Conservation (phyloP, 2,113 vertebrate genomes). For the Talpa occidentalis region DNA sequence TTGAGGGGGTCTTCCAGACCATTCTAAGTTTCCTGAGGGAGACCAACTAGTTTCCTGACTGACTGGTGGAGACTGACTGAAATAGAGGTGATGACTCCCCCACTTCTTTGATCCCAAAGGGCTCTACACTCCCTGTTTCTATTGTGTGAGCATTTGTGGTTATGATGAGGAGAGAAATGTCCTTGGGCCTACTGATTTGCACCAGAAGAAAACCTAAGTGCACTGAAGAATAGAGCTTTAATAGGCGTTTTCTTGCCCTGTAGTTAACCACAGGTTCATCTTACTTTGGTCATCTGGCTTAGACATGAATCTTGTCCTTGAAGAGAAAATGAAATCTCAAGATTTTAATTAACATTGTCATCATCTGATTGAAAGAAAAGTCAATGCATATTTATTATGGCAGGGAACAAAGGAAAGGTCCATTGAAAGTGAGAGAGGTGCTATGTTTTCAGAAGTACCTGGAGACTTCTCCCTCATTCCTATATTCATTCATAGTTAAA, state of each 20-base stretch:
- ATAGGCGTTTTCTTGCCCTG: not conserved
- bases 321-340: not conserved
- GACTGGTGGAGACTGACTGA: not conserved
- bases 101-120: not conserved
- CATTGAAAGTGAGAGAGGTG: not conserved
- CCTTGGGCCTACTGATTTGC: too few species aligned
- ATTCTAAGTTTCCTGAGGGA: not conserved
- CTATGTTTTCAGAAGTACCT: not conserved
- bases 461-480: not conserved
- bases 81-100: not conserved
- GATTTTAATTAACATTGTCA: slow-evolving; percentile 23
- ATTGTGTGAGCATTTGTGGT: not conserved
- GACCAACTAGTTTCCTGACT: not conserved
- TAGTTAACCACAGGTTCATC: not conserved
- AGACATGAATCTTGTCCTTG: not conserved
- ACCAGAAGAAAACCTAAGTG: not conserved
- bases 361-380: slow-evolving; percentile 6
- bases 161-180: not conserved
- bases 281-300: not conserved
- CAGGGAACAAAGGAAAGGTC: not conserved
- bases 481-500: not conserved
- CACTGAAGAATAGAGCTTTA: not conserved
- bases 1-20: not conserved
- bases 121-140: not conserved
- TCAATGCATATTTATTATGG: not conserved